Conservation (phyloP, 1,140 invertebrate genomes). For the Zaprionus nigranus region DNA sequence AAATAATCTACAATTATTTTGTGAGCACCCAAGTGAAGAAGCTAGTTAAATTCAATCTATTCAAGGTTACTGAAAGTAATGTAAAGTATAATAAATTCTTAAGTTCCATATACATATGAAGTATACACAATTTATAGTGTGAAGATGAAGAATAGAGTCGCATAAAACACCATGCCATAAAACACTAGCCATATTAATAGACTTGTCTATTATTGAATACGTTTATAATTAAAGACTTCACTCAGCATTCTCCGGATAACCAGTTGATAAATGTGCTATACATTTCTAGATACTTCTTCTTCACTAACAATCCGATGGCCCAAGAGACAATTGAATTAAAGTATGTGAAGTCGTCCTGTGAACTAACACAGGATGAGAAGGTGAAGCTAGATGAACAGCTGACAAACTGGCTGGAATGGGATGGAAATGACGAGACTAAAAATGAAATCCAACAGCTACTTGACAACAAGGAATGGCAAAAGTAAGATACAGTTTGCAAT, state of each 20-base stretch:
- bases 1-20: slow-evolving; percentile 7
- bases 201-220: background rate
- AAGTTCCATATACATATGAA: background rate
- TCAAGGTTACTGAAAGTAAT: no score
- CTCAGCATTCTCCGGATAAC: background rate
- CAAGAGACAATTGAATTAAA: slow-evolving; percentile 6
- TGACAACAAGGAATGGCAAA: slow-evolving; percentile 45
- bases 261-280: background rate
- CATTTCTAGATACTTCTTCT: slow-evolving; percentile 25
- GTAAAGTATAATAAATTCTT: background rate
- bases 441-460: slow-evolving; percentile 51
- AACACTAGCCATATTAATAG: background rate
- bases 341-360: slow-evolving; percentile 46
- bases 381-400: slow-evolving; percentile 58
- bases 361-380: slow-evolving; percentile 43
- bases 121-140: background rate
- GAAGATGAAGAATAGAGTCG: background rate
- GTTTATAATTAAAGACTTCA: background rate
- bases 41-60: background rate
- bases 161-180: no score
- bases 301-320: background rate
- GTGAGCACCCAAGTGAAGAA: background rate
- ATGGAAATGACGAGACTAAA: slow-evolving; percentile 48
- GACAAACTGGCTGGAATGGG: slow-evolving; percentile 59
- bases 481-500: slow-evolving; percentile 33